These are phyloP conservation scores for Cathartes aura DNA, from an alignment of 2,113 vertebrate species.

Conservation along the genomic window DNA sequence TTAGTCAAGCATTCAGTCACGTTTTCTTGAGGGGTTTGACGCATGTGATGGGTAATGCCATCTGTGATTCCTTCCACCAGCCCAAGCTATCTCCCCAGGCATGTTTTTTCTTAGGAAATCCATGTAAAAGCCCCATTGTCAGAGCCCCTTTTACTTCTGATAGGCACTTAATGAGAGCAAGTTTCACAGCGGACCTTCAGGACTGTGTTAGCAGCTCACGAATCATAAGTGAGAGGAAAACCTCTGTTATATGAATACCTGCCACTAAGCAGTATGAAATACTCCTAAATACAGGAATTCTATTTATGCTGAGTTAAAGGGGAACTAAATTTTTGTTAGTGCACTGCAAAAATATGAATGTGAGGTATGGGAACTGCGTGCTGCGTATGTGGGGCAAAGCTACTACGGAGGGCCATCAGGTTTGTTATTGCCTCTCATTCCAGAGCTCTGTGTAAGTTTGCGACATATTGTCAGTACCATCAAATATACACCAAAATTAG, in stretches of 20 bases:
- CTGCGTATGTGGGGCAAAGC: neutral
- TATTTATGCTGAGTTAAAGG: neutral
- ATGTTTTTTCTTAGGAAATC: neutral
- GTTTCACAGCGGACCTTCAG: neutral
- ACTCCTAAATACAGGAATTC: neutral
- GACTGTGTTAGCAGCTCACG: neutral
- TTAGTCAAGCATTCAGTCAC: neutral
- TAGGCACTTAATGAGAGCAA: neutral
- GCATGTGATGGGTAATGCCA: neutral
- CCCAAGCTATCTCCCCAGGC: neutral
- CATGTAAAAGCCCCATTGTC: neutral
- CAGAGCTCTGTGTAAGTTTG: neutral
- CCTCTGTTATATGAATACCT: neutral
- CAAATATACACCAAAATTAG: neutral
- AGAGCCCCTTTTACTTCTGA: neutral
- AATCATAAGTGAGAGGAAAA: neutral
- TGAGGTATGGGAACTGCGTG: neutral
- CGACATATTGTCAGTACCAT: neutral
- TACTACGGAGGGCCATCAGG: accelerated
- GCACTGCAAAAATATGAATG: neutral
- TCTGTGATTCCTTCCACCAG: neutral
- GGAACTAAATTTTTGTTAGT: neutral
- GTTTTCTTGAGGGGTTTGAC: neutral
- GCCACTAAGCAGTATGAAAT: neutral
- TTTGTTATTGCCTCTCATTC: neutral